phyloP scores from a whole-genome alignment of 2,888 invertebrate genomes.

The Plagodis dolabraria region DNA sequence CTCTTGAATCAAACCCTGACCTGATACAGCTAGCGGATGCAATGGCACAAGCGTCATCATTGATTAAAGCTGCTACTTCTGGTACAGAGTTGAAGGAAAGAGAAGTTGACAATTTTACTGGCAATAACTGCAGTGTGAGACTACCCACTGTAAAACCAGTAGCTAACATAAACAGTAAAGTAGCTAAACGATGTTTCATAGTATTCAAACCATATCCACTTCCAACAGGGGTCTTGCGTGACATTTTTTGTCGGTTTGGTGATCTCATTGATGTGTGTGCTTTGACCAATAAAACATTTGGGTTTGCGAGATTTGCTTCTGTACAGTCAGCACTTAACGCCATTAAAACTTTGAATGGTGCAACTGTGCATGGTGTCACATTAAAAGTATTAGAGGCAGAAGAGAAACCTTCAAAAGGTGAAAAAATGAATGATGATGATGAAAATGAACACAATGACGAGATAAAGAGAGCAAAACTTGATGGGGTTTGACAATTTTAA shows the following conservation, averaged over 20 bases:
- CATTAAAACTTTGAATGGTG: conserved; percentile 90
- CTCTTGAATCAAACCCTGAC: conserved; percentile 74
- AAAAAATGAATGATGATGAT: conserved; percentile 42
- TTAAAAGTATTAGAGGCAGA: conserved; percentile 96
- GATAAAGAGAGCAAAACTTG: conserved; percentile 61
- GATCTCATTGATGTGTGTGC: conserved; percentile 95
- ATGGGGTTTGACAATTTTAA: conserved; percentile 26
- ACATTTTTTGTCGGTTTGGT: conserved; percentile 96
- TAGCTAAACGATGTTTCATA: conserved; percentile 88
- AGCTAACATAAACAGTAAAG: conserved; percentile 85
- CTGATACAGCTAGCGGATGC: conserved; percentile 90
- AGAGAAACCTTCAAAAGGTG: conserved; percentile 79
- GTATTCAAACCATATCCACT: conserved; percentile 88
- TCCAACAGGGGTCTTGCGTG: conserved; percentile 90
- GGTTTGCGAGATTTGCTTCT: conserved; percentile 95
- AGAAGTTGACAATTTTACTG: conserved; percentile 46
- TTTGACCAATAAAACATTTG: conserved; percentile 95
- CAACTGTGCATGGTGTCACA: conserved; percentile 91
- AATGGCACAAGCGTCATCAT: conserved; percentile 90
- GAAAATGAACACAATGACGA: conserved; percentile 54
- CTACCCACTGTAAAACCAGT: conserved; percentile 90
- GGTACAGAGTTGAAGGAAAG: conserved; percentile 40
- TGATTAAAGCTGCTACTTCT: conserved; percentile 88
- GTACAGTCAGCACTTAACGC: conserved; percentile 91
- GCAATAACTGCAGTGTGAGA: conserved; percentile 85